These are phyloP conservation scores for Episyrphus balteatus DNA, from an alignment of 1,140 invertebrate genomes.

Conservation along the genomic window DNA sequence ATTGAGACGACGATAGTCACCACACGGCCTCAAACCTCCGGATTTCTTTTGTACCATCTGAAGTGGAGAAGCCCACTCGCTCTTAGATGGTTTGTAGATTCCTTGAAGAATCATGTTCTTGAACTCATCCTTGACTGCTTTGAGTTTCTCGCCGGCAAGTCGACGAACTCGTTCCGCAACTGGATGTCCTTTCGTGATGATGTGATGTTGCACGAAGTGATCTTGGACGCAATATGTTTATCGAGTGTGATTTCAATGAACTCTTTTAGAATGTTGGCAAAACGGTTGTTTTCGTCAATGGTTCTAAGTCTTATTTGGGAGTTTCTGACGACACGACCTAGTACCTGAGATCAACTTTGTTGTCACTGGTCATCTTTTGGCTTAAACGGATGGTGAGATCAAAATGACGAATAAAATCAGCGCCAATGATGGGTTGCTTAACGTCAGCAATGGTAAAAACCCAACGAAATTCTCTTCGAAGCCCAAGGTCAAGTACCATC, in stretches of 20 bases:
- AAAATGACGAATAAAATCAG: slow-evolving; percentile 30
- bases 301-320: slow-evolving; percentile 1
- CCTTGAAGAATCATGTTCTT: no score
- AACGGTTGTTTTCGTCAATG: slow-evolving; percentile 2
- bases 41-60: slow-evolving; percentile 36
- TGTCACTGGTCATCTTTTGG: slow-evolving; percentile 19
- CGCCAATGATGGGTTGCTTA: slow-evolving; percentile 28
- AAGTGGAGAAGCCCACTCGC: slow-evolving; percentile 38
- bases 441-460: slow-evolving; percentile 34
- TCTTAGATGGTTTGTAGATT: slow-evolving; percentile 26
- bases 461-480: slow-evolving; percentile 23
- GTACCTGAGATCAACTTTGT: slow-evolving; percentile 4
- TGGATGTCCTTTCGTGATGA: slow-evolving; percentile 22
- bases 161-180: slow-evolving; percentile 23
- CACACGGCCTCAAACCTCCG: slow-evolving; percentile 29
- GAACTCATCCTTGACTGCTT: slow-evolving; percentile 19
- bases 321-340: slow-evolving; percentile 3
- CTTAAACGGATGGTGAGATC: slow-evolving; percentile 27
- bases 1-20: slow-evolving; percentile 40
- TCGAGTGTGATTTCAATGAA: slow-evolving; percentile 10
- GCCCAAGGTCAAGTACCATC: slow-evolving; percentile 15
- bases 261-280: slow-evolving; percentile 16
- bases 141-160: slow-evolving; percentile 24
- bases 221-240: neutral
- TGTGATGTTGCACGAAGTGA: slow-evolving; percentile 10